A percentile compares a stretch with the other conserved stretches of the same genome.
These are phyloP conservation scores for Melopsittacus undulatus DNA, from an alignment of 2,797 vertebrate species.

Conservation along the genomic window DNA sequence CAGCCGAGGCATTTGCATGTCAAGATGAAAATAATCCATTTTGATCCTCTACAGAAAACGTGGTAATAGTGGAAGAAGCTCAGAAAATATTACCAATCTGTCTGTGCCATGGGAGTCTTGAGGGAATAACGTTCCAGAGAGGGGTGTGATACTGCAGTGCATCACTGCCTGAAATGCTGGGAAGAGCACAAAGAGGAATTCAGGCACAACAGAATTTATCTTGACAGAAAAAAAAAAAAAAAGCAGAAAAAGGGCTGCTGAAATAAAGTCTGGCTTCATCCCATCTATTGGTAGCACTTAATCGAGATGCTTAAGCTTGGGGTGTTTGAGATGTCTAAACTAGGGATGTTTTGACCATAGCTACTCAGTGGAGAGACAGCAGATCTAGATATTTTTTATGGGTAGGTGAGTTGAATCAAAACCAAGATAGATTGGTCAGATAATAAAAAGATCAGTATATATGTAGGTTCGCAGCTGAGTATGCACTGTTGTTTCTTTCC, in stretches of 20 bases:
- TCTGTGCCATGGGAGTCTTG: constrained; percentile 36
- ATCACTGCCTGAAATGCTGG: not conserved
- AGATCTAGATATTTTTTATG: not conserved
- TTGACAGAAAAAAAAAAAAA: not conserved
- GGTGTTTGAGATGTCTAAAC: not conserved
- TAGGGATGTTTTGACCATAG: not conserved
- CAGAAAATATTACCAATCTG: constrained; percentile 51
- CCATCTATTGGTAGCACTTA: not conserved
- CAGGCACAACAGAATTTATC: constrained; percentile 22
- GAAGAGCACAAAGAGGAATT: constrained; percentile 46
- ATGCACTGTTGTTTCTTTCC: not conserved
- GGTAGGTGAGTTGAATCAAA: not conserved
- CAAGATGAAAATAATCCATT: constrained; percentile 65
- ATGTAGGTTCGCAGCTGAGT: not conserved
- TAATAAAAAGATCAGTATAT: not conserved
- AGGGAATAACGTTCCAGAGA: constrained; percentile 44
- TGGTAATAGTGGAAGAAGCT: constrained; percentile 37
- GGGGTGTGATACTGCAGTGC: constrained; percentile 17
- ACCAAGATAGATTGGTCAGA: not conserved
- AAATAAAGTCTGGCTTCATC: not conserved
- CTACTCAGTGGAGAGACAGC: not conserved
- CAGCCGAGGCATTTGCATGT: constrained; percentile 52
- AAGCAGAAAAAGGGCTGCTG: not conserved
- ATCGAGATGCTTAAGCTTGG: not conserved
- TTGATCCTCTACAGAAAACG: constrained; percentile 52